Evolutionary conservation across 2,113 vertebrate genomes (phyloP).

Genomic region (Sinocyclocheilus anshuiensis): DNA sequence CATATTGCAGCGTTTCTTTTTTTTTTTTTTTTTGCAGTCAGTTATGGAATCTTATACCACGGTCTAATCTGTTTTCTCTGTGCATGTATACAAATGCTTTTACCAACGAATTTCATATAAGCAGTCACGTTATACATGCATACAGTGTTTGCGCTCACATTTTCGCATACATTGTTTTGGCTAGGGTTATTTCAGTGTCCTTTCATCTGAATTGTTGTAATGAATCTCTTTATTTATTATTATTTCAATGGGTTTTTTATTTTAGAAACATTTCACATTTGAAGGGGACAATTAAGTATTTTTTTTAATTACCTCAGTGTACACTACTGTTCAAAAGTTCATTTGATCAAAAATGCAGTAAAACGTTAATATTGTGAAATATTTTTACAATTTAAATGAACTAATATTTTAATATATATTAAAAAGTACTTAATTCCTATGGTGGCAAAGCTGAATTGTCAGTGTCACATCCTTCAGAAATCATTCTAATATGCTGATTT

Average conservation of each 20-base stretch:
- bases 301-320: not conserved
- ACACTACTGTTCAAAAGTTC: not conserved
- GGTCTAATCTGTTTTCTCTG: not conserved
- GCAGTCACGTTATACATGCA: not conserved
- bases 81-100: not conserved
- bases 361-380: not conserved
- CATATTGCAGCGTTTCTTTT: not conserved
- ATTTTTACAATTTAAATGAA: no score
- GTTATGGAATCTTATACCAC: not conserved
- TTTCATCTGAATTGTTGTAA: not conserved
- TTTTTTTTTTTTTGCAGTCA: not conserved
- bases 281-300: not conserved
- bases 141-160: not conserved
- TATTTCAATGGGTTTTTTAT: not conserved
- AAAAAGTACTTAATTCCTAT: not conserved
- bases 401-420: not conserved
- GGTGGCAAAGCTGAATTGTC: no score
- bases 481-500: not conserved
- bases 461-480: not conserved
- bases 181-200: not conserved
- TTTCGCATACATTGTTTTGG: no score
- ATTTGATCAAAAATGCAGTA: not conserved
- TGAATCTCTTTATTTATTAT: not conserved
- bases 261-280: not conserved
- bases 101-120: not conserved